Evolutionary conservation across 2,113 vertebrate genomes (phyloP).

Genomic region (Platysternon megacephalum): DNA sequence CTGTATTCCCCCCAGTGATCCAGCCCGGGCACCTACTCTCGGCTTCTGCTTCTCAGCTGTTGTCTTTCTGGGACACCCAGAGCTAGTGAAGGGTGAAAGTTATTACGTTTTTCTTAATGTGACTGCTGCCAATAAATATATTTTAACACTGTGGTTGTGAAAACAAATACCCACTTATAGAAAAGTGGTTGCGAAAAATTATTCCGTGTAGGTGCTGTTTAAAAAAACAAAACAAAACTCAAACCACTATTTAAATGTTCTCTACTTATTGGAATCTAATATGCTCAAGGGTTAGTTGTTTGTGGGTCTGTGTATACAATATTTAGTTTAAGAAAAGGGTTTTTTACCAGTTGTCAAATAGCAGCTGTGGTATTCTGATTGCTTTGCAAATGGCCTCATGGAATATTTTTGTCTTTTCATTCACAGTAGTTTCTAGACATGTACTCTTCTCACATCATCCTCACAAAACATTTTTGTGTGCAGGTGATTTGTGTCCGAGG

Average conservation of each 20-base stretch:
- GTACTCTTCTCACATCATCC: neutral
- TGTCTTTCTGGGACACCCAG: too few species aligned
- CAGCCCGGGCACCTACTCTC: too few species aligned
- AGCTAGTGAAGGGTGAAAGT: neutral
- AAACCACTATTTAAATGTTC: neutral
- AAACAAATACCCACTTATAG: neutral
- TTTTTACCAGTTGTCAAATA: neutral
- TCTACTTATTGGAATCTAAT: neutral
- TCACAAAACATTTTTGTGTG: neutral
- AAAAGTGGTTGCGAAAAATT: neutral
- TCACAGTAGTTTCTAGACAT: neutral
- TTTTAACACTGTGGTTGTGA: neutral
- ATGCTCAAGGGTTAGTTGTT: neutral
- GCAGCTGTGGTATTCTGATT: neutral
- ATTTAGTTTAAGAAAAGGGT: neutral
- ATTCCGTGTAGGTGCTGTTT: neutral
- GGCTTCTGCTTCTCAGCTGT: too few species aligned
- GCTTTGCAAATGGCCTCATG: neutral
- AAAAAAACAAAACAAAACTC: neutral
- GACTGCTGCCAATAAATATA: neutral
- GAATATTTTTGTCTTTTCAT: neutral
- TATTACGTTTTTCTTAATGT: neutral
- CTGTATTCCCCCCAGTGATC: too few species aligned
- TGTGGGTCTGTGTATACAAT: neutral
- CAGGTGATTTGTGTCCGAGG: rapidly evolving